Evolutionary conservation across 1,140 invertebrate genomes (phyloP).

Genomic region (Lucilia cuprina): DNA sequence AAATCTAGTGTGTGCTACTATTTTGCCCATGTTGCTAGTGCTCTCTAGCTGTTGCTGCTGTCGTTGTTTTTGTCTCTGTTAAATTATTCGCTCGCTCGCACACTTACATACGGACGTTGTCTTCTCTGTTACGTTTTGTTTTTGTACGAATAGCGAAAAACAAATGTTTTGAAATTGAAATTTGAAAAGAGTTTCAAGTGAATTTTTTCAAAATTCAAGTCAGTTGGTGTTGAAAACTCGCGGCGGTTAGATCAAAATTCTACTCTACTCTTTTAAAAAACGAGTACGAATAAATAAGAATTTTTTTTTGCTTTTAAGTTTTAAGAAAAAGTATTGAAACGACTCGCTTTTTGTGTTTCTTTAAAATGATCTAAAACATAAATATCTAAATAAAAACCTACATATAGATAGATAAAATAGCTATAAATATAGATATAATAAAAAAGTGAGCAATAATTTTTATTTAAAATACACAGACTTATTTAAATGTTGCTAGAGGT

Average conservation of each 20-base stretch:
- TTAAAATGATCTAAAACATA: neutral
- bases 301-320: neutral
- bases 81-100: neutral
- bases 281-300: neutral
- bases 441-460: neutral
- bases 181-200: conserved; percentile 15
- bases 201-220: conserved; percentile 28
- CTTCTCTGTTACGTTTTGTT: neutral
- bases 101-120: neutral
- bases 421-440: neutral
- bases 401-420: too few relatives aligned
- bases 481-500: too few relatives aligned
- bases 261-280: neutral
- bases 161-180: neutral
- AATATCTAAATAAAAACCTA: neutral
- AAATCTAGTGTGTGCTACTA: neutral
- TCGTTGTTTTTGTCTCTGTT: neutral
- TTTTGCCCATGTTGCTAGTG: neutral
- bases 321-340: neutral
- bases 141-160: conserved; percentile 1
- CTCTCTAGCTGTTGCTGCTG: neutral
- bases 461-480: neutral
- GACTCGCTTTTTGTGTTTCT: neutral
- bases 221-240: conserved; percentile 42
- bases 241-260: conserved; percentile 36